Conservation (phyloP, 2,888 invertebrate genomes). For the Macrosoma leucophasiata region DNA sequence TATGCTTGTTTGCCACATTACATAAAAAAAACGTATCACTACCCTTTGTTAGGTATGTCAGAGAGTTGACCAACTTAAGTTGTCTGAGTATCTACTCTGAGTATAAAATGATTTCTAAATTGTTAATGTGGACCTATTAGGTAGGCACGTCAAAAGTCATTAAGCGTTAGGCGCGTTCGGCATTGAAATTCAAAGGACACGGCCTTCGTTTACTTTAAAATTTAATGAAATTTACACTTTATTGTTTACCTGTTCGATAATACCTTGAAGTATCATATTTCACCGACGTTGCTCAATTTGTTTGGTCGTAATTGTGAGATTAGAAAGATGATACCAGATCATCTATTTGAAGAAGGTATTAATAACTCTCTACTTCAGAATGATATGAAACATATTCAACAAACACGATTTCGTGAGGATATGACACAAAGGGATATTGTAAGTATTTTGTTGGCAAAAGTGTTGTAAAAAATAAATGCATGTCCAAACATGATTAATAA, state of each 20-base stretch:
- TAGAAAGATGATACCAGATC: constrained; percentile 52
- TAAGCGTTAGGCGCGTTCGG: constrained; percentile 24
- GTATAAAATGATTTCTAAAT: too few relatives aligned
- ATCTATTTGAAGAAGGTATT: constrained; percentile 60
- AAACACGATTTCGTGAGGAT: constrained; percentile 42
- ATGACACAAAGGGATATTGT: constrained; percentile 59
- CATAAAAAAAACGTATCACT: too few relatives aligned
- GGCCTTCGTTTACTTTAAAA: constrained; percentile 52
- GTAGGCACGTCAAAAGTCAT: constrained; percentile 10
- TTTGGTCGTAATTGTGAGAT: not conserved
- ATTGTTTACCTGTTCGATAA: constrained; percentile 49
- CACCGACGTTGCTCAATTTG: too few relatives aligned
- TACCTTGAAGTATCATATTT: too few relatives aligned
- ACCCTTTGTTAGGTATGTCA: too few relatives aligned
- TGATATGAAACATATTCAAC: constrained; percentile 59
- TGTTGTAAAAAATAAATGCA: too few relatives aligned
- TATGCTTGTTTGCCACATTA: too few relatives aligned
- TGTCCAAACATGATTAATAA: too few relatives aligned
- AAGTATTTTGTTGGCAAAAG: constrained; percentile 42
- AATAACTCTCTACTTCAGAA: constrained; percentile 46
- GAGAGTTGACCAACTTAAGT: too few relatives aligned
- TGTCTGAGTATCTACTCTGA: too few relatives aligned
- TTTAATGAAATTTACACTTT: constrained; percentile 59
- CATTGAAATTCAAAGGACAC: constrained; percentile 54
- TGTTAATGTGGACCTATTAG: too few relatives aligned